phyloP scores from a whole-genome alignment of 2,113 vertebrate species.

The zebrafish (Danio rerio) region DNA sequence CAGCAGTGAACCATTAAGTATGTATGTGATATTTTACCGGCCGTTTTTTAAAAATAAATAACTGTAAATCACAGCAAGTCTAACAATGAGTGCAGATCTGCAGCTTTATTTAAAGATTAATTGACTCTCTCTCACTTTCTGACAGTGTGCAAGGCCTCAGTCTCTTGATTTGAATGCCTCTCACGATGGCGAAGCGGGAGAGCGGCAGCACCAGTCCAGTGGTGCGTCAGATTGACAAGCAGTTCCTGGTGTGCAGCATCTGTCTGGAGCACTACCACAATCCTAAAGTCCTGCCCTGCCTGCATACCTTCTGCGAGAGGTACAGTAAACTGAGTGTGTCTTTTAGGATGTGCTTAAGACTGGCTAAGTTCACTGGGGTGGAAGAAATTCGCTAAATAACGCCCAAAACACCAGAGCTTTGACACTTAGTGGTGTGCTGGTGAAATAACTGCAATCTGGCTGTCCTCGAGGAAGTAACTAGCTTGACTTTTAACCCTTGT shows the following conservation, averaged over 20 bases:
- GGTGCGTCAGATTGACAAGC: constrained; percentile 94
- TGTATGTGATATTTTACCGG: background rate
- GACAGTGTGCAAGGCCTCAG: constrained; percentile 55
- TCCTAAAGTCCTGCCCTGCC: constrained; percentile 86
- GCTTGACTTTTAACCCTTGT: too few species aligned
- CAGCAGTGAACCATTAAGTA: too few species aligned
- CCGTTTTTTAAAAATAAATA: too few species aligned
- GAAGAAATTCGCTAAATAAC: background rate
- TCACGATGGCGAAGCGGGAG: constrained; percentile 85
- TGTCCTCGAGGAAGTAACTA: background rate
- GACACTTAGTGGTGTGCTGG: background rate
- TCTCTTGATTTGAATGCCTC: constrained; percentile 69
- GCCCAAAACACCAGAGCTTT: background rate
- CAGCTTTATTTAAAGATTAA: background rate
- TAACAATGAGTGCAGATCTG: background rate
- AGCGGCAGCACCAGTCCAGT: constrained; percentile 86
- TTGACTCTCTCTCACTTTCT: constrained; percentile 34
- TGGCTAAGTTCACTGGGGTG: background rate
- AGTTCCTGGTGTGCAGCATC: constrained; percentile 96
- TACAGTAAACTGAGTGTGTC: constrained; percentile 68
- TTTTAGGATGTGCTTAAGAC: background rate
- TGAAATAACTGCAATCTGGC: background rate
- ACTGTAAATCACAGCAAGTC: too few species aligned
- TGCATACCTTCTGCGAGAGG: constrained; percentile 92
- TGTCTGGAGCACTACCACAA: constrained; percentile 93